Base-by-base conservation (phyloP, 2,797 vertebrate genomes). In the Notolepis coatsorum region DNA sequence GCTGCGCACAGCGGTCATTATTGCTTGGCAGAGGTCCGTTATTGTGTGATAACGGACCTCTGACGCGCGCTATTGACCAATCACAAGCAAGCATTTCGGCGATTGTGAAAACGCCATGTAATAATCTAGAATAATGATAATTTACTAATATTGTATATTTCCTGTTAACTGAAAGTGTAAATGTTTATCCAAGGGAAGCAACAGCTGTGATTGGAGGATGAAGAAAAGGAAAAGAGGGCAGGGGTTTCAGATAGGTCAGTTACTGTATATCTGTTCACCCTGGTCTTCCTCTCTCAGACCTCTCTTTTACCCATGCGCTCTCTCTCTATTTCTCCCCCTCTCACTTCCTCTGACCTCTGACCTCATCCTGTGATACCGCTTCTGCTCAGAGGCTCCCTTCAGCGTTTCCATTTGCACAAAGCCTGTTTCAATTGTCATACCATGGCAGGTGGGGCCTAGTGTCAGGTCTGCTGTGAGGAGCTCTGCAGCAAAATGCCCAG, bases 341-440 rank as follows among this genome's bases (percentile, higher is more conserved):
- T 71, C 60, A 6, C 31, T 12, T 17, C 25, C 72, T 67, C 66
- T 80, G 77, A 84, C 80, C 80, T 84, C 84, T 80, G 73, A 79
- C 81, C 84, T 84, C 80, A 86, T 85, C 85, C 80, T 81, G 38
- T 59, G 77, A 80, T 83, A 85, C 79, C 76, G 73, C 75, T 79
- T 77, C 24, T 20, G 72, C 75, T 81, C 72, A 66, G 68, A 65
- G n/a, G 67, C 72, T 73, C 79, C 84, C 79, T 74, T 74, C 27
- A 69, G 85, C 73, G 61, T 73, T 84, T 84, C 77, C 71, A 77
- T 85, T 88, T 85, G 76, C 74, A 68, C 65, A 61, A 51, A 80
- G 68, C 73, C 84, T 70, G 80, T 87, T 89, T 84, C 54, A 80
- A 73, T 82, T 81, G 79, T 75, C 71, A 73, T 65, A 55, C 53